phyloP scores from a whole-genome alignment of 2,797 vertebrate species.

The Uromys caudimaculatus region DNA sequence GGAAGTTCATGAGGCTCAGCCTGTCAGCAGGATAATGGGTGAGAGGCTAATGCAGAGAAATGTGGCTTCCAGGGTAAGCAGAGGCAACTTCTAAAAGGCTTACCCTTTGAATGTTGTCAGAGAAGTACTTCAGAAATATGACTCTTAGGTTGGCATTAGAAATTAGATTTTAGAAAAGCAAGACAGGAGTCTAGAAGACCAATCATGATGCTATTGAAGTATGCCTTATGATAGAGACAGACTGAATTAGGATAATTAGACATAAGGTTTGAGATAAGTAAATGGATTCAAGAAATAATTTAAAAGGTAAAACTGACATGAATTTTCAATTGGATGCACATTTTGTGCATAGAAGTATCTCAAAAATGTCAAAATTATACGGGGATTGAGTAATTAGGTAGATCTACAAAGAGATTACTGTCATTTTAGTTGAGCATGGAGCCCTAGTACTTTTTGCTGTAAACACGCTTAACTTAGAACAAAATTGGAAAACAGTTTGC shows the following conservation, averaged over 20 bases:
- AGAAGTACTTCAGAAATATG: slow-evolving; percentile 7
- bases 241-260: neutral
- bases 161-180: slow-evolving; percentile 30
- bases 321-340: neutral
- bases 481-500: neutral
- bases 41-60: neutral
- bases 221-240: neutral
- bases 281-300: slow-evolving; percentile 31
- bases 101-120: neutral
- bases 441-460: neutral
- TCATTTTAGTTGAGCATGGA: neutral
- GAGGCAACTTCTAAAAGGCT: neutral
- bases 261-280: neutral
- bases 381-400: neutral
- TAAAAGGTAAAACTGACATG: slow-evolving; percentile 10
- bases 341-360: neutral
- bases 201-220: neutral
- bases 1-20: neutral
- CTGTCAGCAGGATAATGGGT: neutral
- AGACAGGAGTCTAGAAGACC: neutral
- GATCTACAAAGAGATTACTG: neutral
- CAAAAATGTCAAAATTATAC: neutral
- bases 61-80: neutral
- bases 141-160: neutral
- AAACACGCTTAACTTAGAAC: neutral